Conservation (phyloP, 2,113 vertebrate species). For the Neopipo cinnamomea region DNA sequence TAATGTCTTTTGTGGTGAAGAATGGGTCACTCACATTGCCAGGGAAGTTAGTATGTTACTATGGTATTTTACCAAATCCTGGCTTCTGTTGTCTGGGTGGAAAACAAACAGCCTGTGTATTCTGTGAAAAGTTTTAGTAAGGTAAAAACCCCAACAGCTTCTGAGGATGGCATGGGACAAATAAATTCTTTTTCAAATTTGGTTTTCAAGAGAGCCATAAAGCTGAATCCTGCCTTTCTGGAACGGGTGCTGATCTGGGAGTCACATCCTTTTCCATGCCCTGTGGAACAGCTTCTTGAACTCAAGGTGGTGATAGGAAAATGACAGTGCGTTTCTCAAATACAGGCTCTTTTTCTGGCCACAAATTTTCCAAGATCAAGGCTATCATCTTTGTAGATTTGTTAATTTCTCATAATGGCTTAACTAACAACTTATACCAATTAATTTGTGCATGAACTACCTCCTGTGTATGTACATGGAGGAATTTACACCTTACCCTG, state of each 20-base stretch:
- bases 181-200: neutral
- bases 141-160: neutral
- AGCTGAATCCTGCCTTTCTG: neutral
- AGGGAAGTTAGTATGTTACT: neutral
- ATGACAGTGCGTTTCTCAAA: neutral
- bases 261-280: neutral
- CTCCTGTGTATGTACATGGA: neutral
- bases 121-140: neutral
- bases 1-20: neutral
- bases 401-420: neutral
- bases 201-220: neutral
- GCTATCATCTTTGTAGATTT: neutral
- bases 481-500: neutral
- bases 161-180: neutral
- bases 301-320: neutral
- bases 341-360: neutral
- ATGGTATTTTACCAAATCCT: neutral
- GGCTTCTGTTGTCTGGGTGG: neutral
- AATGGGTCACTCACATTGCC: neutral
- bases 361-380: neutral
- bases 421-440: neutral
- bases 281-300: neutral
- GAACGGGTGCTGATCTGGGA: neutral
- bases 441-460: neutral
- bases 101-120: neutral